A percentile compares a stretch with the other conserved stretches of the same genome.
Conservation (phyloP, 2,797 vertebrate genomes). For the Ptychobarbus kaznakovi region DNA sequence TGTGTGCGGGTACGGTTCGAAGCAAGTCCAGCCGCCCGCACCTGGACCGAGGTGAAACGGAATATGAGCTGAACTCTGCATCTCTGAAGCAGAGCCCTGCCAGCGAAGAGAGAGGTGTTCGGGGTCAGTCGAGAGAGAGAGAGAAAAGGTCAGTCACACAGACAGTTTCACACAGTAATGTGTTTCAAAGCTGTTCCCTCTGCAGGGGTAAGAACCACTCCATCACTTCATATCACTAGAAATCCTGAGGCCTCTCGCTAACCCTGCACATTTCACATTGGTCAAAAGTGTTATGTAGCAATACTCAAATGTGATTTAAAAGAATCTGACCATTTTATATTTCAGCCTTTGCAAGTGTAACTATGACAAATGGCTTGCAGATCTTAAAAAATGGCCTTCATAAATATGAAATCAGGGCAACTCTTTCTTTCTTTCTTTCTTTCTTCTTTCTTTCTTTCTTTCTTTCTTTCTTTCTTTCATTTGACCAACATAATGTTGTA, state of each 20-base stretch:
- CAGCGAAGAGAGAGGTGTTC: conserved; percentile 68
- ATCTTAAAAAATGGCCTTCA: conserved; percentile 31
- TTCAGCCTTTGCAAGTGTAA: conserved; percentile 14
- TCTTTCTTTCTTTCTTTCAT: neutral
- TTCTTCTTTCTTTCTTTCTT: neutral
- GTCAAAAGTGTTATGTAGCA: neutral
- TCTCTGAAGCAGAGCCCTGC: conserved; percentile 70
- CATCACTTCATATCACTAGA: conserved; percentile 49
- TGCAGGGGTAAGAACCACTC: conserved; percentile 48
- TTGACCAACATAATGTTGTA: neutral
- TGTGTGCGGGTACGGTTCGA: conserved; percentile 69
- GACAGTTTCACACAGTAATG: conserved; percentile 76
- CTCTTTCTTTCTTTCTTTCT: conserved; percentile 10
- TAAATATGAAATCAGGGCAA: conserved; percentile 28
- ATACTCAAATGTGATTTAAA: conserved; percentile 43
- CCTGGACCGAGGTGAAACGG: conserved; percentile 80
- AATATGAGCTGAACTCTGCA: conserved; percentile 78
- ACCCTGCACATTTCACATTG: conserved; percentile 34
- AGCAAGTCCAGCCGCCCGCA: conserved; percentile 76
- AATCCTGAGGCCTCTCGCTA: conserved; percentile 32
- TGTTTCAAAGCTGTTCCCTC: conserved; percentile 75
- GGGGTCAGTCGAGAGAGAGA: conserved; percentile 69
- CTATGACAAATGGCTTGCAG: conserved; percentile 14
- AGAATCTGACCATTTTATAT: conserved; percentile 28
- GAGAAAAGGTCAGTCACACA: conserved; percentile 70